Evolutionary conservation across 2,797 vertebrate genomes (phyloP).

Genomic region (Macroramphosus scolopax): DNA sequence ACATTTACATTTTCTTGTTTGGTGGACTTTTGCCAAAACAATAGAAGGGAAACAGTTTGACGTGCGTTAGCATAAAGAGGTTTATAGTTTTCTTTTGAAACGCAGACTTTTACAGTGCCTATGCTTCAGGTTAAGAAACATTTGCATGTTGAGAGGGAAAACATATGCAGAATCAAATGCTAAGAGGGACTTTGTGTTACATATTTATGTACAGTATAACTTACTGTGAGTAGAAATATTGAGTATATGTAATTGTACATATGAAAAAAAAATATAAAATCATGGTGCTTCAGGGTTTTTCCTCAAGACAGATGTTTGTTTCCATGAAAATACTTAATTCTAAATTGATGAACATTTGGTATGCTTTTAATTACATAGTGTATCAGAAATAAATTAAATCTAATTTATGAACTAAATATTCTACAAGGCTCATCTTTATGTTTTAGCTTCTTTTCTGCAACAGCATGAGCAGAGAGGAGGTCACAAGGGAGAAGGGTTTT

Average conservation of each 20-base stretch:
- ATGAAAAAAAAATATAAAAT: conserved; percentile 40
- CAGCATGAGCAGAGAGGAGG: conserved; percentile 1
- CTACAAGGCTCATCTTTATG: conserved; percentile 2
- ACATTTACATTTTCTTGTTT: conserved; percentile 31
- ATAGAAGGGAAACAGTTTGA: conserved; percentile 7
- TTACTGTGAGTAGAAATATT: conserved; percentile 46
- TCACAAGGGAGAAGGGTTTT: conserved; percentile 18
- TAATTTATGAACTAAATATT: conserved; percentile 55
- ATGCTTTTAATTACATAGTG: conserved; percentile 45
- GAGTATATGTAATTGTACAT: conserved; percentile 48
- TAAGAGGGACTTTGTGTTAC: conserved; percentile 25
- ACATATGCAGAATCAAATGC: conserved; percentile 34
- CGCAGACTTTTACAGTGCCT: conserved; percentile 51
- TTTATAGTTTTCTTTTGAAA: conserved; percentile 24
- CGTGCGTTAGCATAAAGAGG: conserved; percentile 14
- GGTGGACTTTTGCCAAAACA: conserved; percentile 35
- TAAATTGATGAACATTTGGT: conserved; percentile 40
- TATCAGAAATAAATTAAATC: conserved; percentile 61
- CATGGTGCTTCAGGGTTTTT: conserved; percentile 68
- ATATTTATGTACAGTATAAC: conserved; percentile 56
- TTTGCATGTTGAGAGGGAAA: conserved; percentile 29
- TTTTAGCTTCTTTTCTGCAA: conserved; percentile 1
- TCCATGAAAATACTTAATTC: conserved; percentile 37
- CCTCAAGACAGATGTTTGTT: conserved; percentile 45
- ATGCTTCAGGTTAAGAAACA: conserved; percentile 37